Evolutionary conservation across 2,888 invertebrate species (phyloP).

Genomic region (Conops quadrifasciatus): DNA sequence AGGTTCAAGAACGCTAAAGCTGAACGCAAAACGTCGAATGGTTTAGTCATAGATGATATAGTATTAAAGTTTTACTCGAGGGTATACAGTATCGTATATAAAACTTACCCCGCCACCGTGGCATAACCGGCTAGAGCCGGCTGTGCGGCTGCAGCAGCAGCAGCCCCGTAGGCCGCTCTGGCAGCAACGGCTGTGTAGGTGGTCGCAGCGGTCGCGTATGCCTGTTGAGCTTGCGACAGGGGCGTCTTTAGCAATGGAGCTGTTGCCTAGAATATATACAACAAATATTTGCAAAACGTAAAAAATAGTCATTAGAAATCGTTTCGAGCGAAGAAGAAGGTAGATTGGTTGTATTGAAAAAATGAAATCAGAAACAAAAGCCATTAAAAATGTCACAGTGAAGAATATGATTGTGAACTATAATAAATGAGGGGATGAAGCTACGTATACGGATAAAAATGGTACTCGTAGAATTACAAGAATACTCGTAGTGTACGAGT

Average conservation of each 20-base stretch:
- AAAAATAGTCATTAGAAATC: conserved; percentile 16
- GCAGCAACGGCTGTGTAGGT: conserved; percentile 88
- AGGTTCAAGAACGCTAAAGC: too few species aligned
- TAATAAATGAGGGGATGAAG: too few species aligned
- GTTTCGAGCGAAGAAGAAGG: conserved; percentile 22
- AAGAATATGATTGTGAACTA: too few species aligned
- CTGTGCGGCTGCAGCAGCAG: conserved; percentile 71
- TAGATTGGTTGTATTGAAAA: not conserved
- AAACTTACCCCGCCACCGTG: conserved; percentile 74
- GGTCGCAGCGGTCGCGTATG: conserved; percentile 87
- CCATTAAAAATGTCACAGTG: too few species aligned
- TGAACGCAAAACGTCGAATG: too few species aligned
- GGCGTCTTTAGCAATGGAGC: conserved; percentile 85
- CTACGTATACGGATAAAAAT: too few species aligned
- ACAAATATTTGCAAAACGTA: conserved; percentile 10
- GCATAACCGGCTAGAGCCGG: conserved; percentile 75
- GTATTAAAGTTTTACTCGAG: too few species aligned
- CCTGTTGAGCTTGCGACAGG: conserved; percentile 81
- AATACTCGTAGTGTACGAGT: too few species aligned
- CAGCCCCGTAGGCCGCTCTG: conserved; percentile 82
- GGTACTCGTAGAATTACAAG: too few species aligned
- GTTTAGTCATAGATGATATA: too few species aligned
- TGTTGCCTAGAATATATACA: conserved; percentile 68
- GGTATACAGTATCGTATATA: not conserved
- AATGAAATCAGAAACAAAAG: too few species aligned